Conservation (phyloP, 2,888 invertebrate species). For the Rotaria magnacalcarata region DNA sequence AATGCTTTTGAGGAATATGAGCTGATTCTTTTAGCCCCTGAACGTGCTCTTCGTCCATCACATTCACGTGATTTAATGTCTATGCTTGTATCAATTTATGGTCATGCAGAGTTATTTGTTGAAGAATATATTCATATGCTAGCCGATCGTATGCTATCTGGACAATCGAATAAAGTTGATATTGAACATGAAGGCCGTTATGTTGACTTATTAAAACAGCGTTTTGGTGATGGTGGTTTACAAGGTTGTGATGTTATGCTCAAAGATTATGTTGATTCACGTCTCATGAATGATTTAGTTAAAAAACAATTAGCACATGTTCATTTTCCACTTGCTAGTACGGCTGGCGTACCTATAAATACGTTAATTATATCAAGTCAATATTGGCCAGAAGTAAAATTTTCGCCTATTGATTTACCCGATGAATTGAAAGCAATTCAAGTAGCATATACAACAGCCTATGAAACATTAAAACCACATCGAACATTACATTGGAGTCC, state of each 20-base stretch:
- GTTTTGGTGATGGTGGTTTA: constrained; percentile 58
- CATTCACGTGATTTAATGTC: constrained; percentile 82
- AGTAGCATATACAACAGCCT: constrained; percentile 78
- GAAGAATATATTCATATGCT: constrained; percentile 90
- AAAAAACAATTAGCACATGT: constrained; percentile 49
- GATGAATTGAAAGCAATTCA: constrained; percentile 73
- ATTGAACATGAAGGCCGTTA: constrained; percentile 76
- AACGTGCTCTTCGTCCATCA: not conserved
- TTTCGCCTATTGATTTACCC: constrained; percentile 82
- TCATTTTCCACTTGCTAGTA: constrained; percentile 14
- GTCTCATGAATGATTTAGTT: constrained; percentile 73
- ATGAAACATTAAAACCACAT: constrained; percentile 78
- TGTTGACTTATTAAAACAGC: constrained; percentile 81
- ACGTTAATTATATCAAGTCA: constrained; percentile 92
- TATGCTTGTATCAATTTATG: constrained; percentile 95
- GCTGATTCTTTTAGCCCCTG: constrained; percentile 64
- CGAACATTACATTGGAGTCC: constrained; percentile 87
- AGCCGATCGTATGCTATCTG: constrained; percentile 68
- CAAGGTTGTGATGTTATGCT: constrained; percentile 98
- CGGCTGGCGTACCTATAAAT: constrained; percentile 64
- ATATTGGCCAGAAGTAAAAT: constrained; percentile 95
- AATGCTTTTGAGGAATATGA: too few species aligned
- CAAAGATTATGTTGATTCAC: constrained; percentile 91
- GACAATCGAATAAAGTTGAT: constrained; percentile 50
- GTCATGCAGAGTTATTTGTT: constrained; percentile 93